Base-by-base conservation (phyloP, 2,888 invertebrate genomes). In the Diplazon laetatorius region DNA sequence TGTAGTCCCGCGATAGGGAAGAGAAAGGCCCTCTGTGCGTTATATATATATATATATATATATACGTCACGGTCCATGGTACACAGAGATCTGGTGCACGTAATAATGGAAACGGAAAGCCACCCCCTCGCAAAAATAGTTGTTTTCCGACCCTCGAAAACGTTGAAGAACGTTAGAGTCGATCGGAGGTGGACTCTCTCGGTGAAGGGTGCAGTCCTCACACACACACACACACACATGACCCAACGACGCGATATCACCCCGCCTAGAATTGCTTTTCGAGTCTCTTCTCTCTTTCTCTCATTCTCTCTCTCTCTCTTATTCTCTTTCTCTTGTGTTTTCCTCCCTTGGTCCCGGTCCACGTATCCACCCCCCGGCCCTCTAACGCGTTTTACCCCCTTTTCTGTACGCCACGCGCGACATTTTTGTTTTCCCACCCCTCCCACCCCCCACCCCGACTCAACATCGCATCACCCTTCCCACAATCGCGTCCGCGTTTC, bases 81-180 rank as follows among this genome's bases (percentile, higher is more conserved):
- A 59, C 22, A 44, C 57, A 77, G 35, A 73, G 46, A 57, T 48
- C 59, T 59, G 50, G 62, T n/a, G 50, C 39, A 50, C 48, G 62
- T 57, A 22, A 30, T n/a, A 76, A 2, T 5, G 30, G 44, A 69
- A 70, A 69, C 59, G 75, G 20, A 81, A 74, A 30, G 6, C n/a
- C 82, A 77, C 75, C 79, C 82, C 75, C 80, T n/a, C n/a, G n/a
- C n/a, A 72, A 55, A 76, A 80, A 80, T 5, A 5, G 30, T 30
- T 76, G 74, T 82, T 80, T 80, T 78, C 80, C 82, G 80, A 82
- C 76, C 82, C 80, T 77, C 80, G 30, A 63, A 68, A 20, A 63
- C 46, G 63, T 77, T 62, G 74, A 68, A 78, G 76, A 73, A 66
- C 75, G 74, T 76, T 80, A 44, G 50, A 44, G 50, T 59, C 72